Evolutionary conservation across 2,113 vertebrate species (phyloP), one percentile per base, ranked within the genome.

Genomic region (Antigone vipio): DNA sequence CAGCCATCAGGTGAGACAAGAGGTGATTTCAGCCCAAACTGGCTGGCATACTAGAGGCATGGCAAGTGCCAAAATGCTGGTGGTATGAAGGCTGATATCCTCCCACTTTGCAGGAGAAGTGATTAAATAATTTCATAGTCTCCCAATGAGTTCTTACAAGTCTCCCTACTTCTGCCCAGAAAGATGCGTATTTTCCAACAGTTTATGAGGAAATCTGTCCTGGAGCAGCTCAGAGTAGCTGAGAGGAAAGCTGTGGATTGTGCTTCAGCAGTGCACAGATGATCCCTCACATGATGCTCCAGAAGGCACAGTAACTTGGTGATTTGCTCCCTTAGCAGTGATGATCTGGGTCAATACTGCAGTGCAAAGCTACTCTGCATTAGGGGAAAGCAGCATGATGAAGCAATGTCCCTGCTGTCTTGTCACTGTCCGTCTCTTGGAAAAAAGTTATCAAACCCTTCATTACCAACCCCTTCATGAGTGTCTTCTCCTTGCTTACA

Each of bases 261-360:
- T 76, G 34, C 34, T 49, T 75, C 29, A 27, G 60, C 44, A 4
- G 11, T 3, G 40, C 71, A 3, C 19, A 9, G 50, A 3, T 0
- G 21, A 55, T 45, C 9, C 42, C 40, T 42, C 44, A 5, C 40
- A 3, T 0, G 0, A 22, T 47, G 68, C 58, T 67, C 7, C 0
- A 5, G 35, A 4, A 68, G 45, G 30, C 4, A 10, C 42, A 40
- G 52, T 3, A 6, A 18, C 6, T 15, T 29, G 15, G 42, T 14
- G 23, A 22, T 38, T 40, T 2, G 1, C 52, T 58, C 26, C 27
- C 40, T 74, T 11, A 22, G 8, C 2, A 0, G 5, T 35, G 35
- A 27, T 23, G 52, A 15, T 5, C 47, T 63, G 63, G 27, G 23
- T 13, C 50, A 69, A 2, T 3, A 13, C 66, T 5, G 2, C 71